phyloP scores from a whole-genome alignment of 2,113 vertebrate genomes.

The Gallinago paraguaiae region DNA sequence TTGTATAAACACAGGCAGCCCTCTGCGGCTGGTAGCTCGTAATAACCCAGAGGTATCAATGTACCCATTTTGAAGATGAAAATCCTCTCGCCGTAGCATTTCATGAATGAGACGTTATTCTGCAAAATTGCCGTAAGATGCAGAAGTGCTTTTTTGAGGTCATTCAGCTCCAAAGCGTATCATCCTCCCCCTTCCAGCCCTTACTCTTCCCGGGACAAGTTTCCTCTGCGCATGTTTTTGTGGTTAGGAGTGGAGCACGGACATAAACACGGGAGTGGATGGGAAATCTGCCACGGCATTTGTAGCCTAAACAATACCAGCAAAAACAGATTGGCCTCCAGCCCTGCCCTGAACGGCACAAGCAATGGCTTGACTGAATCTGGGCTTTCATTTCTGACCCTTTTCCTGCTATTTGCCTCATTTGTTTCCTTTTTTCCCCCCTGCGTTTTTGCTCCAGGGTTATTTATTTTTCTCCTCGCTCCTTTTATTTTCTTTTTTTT shows the following conservation, averaged over 20 bases:
- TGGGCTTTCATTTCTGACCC: conserved; percentile 43
- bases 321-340: conserved; percentile 23
- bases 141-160: conserved; percentile 1
- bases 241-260: neutral
- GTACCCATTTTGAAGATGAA: conserved; percentile 48
- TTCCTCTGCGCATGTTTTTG: neutral
- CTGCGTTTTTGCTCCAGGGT: neutral
- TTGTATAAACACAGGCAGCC: conserved; percentile 34
- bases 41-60: conserved; percentile 47
- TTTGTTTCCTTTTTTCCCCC: conserved; percentile 32
- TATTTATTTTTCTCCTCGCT: conserved; percentile 32
- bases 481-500: neutral
- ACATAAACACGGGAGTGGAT: conserved; percentile 3
- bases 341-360: conserved; percentile 8
- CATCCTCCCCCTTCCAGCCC: neutral
- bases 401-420: conserved; percentile 51
- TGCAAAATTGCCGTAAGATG: neutral
- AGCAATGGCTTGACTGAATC: conserved; percentile 30
- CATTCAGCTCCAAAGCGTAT: neutral
- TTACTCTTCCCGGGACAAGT: neutral
- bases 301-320: conserved; percentile 24
- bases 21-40: neutral
- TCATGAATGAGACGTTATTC: neutral
- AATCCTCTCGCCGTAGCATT: neutral
- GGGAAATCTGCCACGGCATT: conserved; percentile 23